Evolutionary conservation across 1,140 invertebrate species (phyloP).

Genomic region (Bombus breviceps): DNA sequence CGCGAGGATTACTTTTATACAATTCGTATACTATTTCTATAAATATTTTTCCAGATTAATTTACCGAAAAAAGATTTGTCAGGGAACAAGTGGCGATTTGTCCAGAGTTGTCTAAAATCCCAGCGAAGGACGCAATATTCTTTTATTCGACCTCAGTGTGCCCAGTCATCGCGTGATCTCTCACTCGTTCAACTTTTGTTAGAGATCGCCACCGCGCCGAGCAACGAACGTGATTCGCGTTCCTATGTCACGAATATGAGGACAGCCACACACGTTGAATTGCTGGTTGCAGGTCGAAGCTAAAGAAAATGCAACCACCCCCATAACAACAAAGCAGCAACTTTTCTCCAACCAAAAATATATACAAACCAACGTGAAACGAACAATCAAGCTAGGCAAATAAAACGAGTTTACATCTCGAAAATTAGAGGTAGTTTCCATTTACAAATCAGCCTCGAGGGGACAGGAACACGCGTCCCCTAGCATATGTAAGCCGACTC

Average conservation of each 20-base stretch:
- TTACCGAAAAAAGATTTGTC: no score
- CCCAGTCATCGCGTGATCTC: neutral
- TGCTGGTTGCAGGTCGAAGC: neutral
- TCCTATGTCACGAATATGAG: neutral
- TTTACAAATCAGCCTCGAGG: neutral
- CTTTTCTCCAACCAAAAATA: neutral
- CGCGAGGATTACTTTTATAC: no score
- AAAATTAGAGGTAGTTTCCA: neutral
- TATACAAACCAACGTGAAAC: neutral
- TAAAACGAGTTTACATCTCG: neutral
- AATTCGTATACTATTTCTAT: no score
- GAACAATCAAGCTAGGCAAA: neutral
- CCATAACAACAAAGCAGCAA: neutral
- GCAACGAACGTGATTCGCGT: slow-evolving; percentile 1
- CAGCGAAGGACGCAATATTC: neutral
- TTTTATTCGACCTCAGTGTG: neutral
- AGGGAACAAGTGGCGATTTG: neutral
- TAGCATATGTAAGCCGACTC: neutral
- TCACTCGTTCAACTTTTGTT: slow-evolving; percentile 16
- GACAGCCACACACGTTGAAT: neutral
- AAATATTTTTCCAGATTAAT: no score
- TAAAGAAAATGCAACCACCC: neutral
- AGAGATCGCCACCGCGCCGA: neutral
- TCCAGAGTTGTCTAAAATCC: neutral
- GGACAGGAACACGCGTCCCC: neutral